Conservation (phyloP, 2,888 invertebrate genomes). For the Agrochola lychnidis region DNA sequence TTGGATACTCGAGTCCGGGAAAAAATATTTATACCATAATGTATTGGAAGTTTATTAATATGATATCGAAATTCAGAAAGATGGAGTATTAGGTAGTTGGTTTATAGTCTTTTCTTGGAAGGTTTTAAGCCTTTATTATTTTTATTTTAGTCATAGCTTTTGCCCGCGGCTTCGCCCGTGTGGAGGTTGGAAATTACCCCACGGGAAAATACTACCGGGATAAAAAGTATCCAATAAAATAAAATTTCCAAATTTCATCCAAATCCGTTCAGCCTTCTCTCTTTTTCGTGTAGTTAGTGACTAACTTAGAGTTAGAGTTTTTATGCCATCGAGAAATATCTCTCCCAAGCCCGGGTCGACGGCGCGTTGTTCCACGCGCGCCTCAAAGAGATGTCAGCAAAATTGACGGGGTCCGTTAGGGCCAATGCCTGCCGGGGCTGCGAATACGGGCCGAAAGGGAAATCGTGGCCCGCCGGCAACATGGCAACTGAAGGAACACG, state of each 20-base stretch:
- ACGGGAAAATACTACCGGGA: background rate
- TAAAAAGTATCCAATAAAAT: background rate
- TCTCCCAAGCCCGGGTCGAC: no score
- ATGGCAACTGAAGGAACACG: no score
- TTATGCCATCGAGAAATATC: no score
- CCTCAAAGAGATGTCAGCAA: no score
- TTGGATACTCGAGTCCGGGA: constrained; percentile 28
- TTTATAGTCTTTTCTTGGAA: constrained; percentile 1
- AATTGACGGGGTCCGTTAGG: no score
- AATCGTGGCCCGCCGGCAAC: no score
- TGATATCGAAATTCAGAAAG: constrained; percentile 4
- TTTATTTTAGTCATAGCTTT: background rate
- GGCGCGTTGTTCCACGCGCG: no score
- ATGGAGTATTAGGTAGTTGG: background rate
- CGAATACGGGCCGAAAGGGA: no score
- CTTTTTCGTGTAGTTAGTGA: no score
- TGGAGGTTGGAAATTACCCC: background rate
- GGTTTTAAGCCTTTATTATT: background rate
- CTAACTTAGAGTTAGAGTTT: no score
- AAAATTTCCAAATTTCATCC: background rate
- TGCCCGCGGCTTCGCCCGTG: background rate
- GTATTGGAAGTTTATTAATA: constrained; percentile 24
- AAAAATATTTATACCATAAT: constrained; percentile 20
- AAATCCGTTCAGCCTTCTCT: background rate
- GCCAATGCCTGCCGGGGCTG: no score